Evolutionary conservation across 2,113 vertebrate species (phyloP).

Genomic region (Hyla sarda): DNA sequence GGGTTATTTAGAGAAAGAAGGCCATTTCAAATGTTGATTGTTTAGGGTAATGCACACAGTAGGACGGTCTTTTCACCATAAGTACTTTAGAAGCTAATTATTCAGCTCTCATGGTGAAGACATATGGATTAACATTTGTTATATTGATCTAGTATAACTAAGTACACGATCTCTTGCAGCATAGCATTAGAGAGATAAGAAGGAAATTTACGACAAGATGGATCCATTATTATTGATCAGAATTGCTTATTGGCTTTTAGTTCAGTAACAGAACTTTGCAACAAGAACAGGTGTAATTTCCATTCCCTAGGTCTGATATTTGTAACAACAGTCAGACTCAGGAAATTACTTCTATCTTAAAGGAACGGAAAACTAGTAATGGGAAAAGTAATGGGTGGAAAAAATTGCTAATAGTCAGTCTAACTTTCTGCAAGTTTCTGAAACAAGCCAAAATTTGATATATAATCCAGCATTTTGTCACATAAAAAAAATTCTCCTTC

Average conservation of each 20-base stretch:
- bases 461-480: not conserved
- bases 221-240: not conserved
- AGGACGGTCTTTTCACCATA: not conserved
- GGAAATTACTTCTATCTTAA: not conserved
- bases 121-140: conserved; percentile 25
- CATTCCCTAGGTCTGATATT: not conserved
- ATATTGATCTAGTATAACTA: not conserved
- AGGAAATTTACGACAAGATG: not conserved
- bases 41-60: not conserved
- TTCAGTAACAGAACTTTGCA: not conserved
- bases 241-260: conserved; percentile 20
- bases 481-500: not conserved
- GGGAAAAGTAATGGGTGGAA: not conserved
- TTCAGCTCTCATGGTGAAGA: not conserved
- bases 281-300: not conserved
- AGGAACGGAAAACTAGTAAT: not conserved
- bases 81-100: conserved; percentile 16
- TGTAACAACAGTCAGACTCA: not conserved
- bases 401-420: not conserved
- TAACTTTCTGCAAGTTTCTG: not conserved
- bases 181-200: not conserved
- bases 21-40: not conserved
- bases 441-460: not conserved
- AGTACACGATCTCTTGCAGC: not conserved
- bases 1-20: not conserved